Percentiles rank a stretch among this genome's conserved stretches.
Conservation (phyloP, 2,888 invertebrate genomes). For the Spilarctia lutea region DNA sequence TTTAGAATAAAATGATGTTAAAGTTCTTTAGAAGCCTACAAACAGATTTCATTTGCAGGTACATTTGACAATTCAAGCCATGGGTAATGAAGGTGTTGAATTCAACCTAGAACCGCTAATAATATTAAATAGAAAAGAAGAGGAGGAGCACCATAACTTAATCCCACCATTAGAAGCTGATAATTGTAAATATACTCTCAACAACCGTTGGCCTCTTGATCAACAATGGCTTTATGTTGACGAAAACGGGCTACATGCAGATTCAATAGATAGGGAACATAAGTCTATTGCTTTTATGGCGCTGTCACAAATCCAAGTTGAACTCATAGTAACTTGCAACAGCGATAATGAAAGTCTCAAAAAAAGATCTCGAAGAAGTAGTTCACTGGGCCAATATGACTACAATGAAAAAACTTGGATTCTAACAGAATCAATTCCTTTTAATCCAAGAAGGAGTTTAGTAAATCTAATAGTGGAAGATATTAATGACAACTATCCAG, state of each 20-base stretch:
- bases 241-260: conserved; percentile 70
- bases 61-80: conserved; percentile 64
- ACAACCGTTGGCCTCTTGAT: conserved; percentile 73
- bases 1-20: no score
- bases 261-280: conserved; percentile 78
- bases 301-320: conserved; percentile 81
- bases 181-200: conserved; percentile 70
- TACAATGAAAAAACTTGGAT: conserved; percentile 77
- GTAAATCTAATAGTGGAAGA: conserved; percentile 84
- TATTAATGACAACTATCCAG: conserved; percentile 83
- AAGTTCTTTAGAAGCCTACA: background rate
- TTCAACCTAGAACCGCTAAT: conserved; percentile 70
- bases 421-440: conserved; percentile 72
- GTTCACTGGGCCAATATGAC: conserved; percentile 68
- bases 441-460: conserved; percentile 71
- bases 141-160: conserved; percentile 68
- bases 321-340: conserved; percentile 71
- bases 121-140: conserved; percentile 76
- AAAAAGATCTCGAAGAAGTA: conserved; percentile 65
- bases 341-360: conserved; percentile 53
- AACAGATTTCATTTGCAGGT: conserved; percentile 57
- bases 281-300: conserved; percentile 79
- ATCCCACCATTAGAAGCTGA: conserved; percentile 56
- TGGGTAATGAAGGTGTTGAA: conserved; percentile 61
- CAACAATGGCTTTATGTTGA: conserved; percentile 79